Conservation (phyloP, 1,140 invertebrate genomes). For the Diabrotica virgifera region DNA sequence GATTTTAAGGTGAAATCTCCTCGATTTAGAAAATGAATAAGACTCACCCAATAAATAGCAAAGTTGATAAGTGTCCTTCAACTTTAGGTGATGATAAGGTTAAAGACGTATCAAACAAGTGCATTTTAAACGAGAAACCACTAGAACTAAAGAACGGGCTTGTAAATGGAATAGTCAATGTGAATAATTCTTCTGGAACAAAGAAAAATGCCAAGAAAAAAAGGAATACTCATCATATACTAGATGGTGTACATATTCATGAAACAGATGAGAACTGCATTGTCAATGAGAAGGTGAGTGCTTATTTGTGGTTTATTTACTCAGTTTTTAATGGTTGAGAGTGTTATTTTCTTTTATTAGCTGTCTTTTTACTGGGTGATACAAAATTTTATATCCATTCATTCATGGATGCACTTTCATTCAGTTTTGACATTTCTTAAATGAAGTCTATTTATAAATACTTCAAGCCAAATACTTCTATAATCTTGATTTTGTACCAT, state of each 20-base stretch:
- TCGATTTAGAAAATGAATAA: constrained; percentile 20
- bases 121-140: constrained; percentile 14
- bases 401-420: no score
- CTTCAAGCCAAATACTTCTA: no score
- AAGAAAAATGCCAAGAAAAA: constrained; percentile 17
- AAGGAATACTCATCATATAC: not conserved
- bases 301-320: not conserved
- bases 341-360: no score
- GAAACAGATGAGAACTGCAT: not conserved
- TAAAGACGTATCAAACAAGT: constrained; percentile 19
- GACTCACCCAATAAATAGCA: constrained; percentile 16
- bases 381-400: no score
- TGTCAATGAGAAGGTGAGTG: not conserved
- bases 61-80: constrained; percentile 25
- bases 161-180: constrained; percentile 33
- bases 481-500: no score
- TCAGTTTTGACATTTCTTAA: no score
- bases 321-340: no score
- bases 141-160: constrained; percentile 35
- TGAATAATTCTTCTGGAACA: constrained; percentile 9
- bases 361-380: no score
- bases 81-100: constrained; percentile 4
- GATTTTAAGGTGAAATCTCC: constrained; percentile 7
- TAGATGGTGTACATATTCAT: not conserved
- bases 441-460: no score